Evolutionary conservation across 2,113 vertebrate genomes (phyloP), one percentile per base, ranked within the genome.

Genomic region (Fukomys damarensis): DNA sequence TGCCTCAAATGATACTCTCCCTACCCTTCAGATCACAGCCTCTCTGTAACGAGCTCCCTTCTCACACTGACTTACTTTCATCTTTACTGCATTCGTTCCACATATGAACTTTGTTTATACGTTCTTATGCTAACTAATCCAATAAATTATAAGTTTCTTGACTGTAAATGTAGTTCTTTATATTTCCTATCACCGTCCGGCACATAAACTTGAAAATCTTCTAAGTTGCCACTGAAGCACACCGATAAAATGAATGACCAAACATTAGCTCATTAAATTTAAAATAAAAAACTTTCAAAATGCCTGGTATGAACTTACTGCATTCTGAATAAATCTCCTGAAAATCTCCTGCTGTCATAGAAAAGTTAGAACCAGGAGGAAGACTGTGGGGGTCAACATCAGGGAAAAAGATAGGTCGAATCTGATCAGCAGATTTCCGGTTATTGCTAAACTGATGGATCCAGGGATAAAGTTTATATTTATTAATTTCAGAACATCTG

Each of bases 361-460:
- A 99, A 98, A 99, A 99, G 97, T 99, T 99, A 91, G 99, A 98
- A 97, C 98, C 98, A 66, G 97, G 96, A 72, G 99, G 99, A 98
- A 99, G 99, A 97, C 99, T 99, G 96, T 99, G 99, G 94, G 99
- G 99, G 97, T 99, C 99, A 97, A 99, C 98, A 97, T 99, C 99
- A 79, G 99, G 99, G 94, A 99, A 99, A 97, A 98, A 98, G 98
- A 99, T 98, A 8, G 99, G 98, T 96, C 99, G 99, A 86, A 99
- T 99, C 97, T 99, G 99, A 99, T 99, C 99, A 68, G 99, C 98
- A 76, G 99, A 99, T 98, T 98, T 99, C 98, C 99, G 99, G 98
- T 99, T 99, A 99, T 99, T 99, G 98, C 99, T 99, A 98, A 99
- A 99, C 97, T 99, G 99, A 98, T 99, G 99, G 97, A 99, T 99